Conservation (phyloP, 2,888 invertebrate species). For the Agriopis marginaria region DNA sequence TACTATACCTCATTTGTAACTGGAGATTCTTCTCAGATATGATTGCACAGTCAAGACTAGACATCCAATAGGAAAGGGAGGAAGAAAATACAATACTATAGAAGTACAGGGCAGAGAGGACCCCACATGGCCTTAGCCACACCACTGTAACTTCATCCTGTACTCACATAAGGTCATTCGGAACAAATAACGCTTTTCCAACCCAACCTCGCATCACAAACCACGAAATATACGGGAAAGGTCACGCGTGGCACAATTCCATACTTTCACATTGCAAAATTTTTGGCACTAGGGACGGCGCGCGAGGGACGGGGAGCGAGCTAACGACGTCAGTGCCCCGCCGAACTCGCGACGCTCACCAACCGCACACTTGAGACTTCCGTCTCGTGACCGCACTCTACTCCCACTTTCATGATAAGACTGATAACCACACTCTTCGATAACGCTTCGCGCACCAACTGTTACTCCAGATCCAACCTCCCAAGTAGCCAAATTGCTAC, state of each 20-base stretch:
- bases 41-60: conserved; percentile 32
- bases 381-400: conserved; percentile 64
- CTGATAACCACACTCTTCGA: conserved; percentile 57
- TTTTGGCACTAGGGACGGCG: conserved; percentile 80
- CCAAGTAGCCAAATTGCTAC: conserved; percentile 75
- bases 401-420: conserved; percentile 54
- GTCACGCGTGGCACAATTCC: conserved; percentile 84
- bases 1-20: conserved; percentile 17
- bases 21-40: conserved; percentile 1
- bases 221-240: conserved; percentile 74
- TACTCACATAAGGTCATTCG: conserved; percentile 70
- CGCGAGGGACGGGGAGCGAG: conserved; percentile 75
- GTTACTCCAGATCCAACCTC: conserved; percentile 70
- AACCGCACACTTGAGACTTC: conserved; percentile 71
- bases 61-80: conserved; percentile 7
- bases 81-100: conserved; percentile 8
- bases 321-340: conserved; percentile 83
- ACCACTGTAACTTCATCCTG: conserved; percentile 44
- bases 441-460: conserved; percentile 55
- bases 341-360: conserved; percentile 77
- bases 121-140: conserved; percentile 60
- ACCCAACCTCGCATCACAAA: conserved; percentile 55
- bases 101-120: conserved; percentile 54
- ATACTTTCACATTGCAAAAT: conserved; percentile 86
- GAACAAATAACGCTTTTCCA: conserved; percentile 68